Conservation (phyloP, 2,113 vertebrate species). For the Lycaon pictus region DNA sequence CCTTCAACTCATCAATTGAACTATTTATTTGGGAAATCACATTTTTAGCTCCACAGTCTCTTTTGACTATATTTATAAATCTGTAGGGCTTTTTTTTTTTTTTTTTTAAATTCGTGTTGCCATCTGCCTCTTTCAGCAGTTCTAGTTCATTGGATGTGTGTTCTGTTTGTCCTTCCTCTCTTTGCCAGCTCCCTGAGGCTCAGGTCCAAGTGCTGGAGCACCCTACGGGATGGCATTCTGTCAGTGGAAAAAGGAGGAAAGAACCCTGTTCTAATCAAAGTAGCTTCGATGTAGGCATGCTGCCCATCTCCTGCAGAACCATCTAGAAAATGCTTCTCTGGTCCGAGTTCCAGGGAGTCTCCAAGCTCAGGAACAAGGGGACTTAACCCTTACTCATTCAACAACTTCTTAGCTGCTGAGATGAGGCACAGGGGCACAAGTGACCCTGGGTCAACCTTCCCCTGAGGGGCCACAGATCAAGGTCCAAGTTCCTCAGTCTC, state of each 20-base stretch:
- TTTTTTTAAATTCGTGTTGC: not conserved
- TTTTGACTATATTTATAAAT: not conserved
- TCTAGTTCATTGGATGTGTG: not conserved
- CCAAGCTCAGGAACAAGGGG: not conserved
- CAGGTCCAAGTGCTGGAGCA: not conserved
- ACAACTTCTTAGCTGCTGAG: not conserved
- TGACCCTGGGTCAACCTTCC: not conserved
- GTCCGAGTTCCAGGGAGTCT: not conserved
- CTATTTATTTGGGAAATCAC: not conserved
- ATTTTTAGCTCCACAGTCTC: not conserved
- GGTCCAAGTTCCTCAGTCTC: not conserved
- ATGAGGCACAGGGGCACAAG: not conserved
- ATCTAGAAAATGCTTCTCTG: not conserved
- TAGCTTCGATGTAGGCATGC: not conserved
- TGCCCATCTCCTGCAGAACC: not conserved
- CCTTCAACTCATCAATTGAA: conserved; percentile 7
- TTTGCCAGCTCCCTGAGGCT: not conserved
- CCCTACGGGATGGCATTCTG: not conserved
- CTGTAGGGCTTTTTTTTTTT: not conserved
- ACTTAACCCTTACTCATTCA: not conserved
- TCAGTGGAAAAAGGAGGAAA: fast-evolving
- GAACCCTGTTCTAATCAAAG: too few relatives aligned
- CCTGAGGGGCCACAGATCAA: not conserved
- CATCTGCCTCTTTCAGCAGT: conserved; percentile 19
- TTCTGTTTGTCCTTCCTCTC: not conserved